Evolutionary conservation across 2,797 vertebrate genomes (phyloP).

Genomic region (Manis javanica): DNA sequence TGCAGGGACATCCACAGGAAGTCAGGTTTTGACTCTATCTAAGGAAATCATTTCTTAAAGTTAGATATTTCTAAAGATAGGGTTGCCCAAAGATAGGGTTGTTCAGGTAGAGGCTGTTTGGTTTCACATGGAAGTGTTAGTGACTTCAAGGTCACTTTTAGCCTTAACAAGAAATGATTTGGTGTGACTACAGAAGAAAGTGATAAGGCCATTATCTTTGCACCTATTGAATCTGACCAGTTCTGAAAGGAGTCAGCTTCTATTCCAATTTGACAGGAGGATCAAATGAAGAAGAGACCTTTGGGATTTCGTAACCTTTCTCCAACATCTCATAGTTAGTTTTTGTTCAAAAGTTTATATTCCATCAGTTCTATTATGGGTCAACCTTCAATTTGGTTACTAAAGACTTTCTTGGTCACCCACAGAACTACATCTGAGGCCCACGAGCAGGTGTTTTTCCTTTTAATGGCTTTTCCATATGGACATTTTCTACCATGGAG

Average conservation of each 20-base stretch:
- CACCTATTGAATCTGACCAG: neutral
- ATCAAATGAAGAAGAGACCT: neutral
- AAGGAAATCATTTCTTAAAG: neutral
- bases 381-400: neutral
- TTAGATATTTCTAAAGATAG: neutral
- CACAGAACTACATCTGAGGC: neutral
- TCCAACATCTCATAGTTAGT: neutral
- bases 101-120: neutral
- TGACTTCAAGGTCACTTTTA: neutral
- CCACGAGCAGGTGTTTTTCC: neutral
- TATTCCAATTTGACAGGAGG: accelerated
- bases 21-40: neutral
- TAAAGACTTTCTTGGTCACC: neutral
- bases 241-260: neutral
- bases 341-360: neutral
- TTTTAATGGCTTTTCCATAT: neutral
- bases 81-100: neutral
- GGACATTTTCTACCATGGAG: neutral
- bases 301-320: neutral
- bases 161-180: neutral
- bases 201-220: neutral
- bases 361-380: neutral
- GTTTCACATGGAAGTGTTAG: neutral
- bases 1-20: neutral
- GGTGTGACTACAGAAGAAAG: neutral